Conservation (phyloP, 2,113 vertebrate species). For the Jaculus jaculus region DNA sequence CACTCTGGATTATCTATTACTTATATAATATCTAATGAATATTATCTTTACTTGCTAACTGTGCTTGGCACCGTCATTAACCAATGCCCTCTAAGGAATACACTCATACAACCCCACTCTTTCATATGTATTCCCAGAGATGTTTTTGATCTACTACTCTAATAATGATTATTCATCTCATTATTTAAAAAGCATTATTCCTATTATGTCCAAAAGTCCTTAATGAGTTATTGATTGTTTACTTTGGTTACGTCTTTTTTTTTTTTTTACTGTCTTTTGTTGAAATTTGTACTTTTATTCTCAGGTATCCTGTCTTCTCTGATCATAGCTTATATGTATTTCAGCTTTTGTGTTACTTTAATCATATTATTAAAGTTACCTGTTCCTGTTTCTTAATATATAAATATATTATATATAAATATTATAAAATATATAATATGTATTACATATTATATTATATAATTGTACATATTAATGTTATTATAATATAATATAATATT, state of each 20-base stretch:
- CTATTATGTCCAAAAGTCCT: background rate
- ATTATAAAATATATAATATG: too few species aligned
- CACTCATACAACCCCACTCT: background rate
- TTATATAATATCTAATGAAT: background rate
- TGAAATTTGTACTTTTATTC: background rate
- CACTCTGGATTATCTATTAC: background rate
- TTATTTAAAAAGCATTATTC: constrained; percentile 14
- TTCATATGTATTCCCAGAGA: background rate
- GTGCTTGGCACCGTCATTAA: background rate
- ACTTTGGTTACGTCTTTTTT: background rate
- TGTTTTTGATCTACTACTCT: background rate
- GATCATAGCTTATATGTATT: background rate
- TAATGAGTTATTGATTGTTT: background rate
- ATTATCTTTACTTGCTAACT: background rate
- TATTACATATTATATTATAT: too few species aligned
- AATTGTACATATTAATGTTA: too few species aligned
- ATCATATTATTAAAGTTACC: background rate
- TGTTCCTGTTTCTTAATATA: too few species aligned
- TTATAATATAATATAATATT: too few species aligned
- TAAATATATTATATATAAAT: too few species aligned
- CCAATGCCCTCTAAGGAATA: background rate
- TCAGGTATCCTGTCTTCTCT: background rate
- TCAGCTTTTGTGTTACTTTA: background rate
- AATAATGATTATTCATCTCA: background rate
- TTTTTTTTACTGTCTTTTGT: too few species aligned